Base-by-base conservation (phyloP, 2,888 invertebrate genomes). In the Ptycholaimellus sp. region DNA sequence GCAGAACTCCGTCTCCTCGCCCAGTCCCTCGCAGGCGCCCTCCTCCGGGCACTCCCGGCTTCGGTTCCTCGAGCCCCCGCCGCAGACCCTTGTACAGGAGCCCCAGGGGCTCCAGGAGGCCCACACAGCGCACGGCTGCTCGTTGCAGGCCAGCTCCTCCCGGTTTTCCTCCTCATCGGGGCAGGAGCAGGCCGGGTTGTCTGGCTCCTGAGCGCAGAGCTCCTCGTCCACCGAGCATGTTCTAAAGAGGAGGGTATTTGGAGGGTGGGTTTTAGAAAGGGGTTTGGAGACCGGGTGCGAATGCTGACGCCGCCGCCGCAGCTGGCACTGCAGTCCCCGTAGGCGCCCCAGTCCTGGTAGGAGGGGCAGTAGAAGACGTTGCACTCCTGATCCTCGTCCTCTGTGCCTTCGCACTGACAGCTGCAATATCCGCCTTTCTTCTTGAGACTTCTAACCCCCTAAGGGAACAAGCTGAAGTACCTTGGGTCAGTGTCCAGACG, bases 21-120 rank as follows among this genome's bases (percentile, higher is more conserved):
- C 28, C 30, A 42, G 30, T 16, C 42, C 41, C 11, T 39, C 21
- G 27, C 41, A 41, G 3, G 30, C 38, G 22, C 21, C 35, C 3
- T 5, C 4, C 4, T 19, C 23, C 7, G 33, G 37, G 16, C 36
- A 37, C 17, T 37, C 16, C 4, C 31, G 23, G 18, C 32, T 23
- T 23, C 33, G 22, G 4, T 16, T 34, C 3, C 28, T 13, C 9
- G 21, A 21, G 4, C 38, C 38, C 4, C 38, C 38, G 3, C 38
- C 38, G 29, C 40, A 40, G 14, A 31, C 31, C 16, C 19, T 23
- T 4, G 36, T 31, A 25, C 42, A 42, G 9, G 23, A 25, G 18
- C 34, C 20, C 42, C 42, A 42, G 6, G 35, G 3, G 2, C 3
- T 3, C 42, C 42, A 42, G 3, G 29, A 2, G 3, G 33, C 27